Evolutionary conservation across 2,888 invertebrate species (phyloP).

Genomic region (Tyria jacobaeae): DNA sequence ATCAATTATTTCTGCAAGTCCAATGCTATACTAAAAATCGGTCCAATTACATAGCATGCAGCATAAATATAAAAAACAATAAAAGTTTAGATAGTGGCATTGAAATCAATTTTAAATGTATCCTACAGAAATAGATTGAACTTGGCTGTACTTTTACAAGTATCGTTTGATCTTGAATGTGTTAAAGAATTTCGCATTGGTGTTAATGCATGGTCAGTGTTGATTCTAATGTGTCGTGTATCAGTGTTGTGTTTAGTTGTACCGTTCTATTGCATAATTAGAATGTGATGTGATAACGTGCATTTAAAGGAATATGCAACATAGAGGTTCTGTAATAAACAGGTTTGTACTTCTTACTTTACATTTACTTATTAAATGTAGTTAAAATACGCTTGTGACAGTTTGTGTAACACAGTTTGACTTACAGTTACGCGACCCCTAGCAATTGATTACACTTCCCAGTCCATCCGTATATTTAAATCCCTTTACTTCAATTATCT

Average conservation of each 20-base stretch:
- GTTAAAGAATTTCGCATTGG: slow-evolving; percentile 9
- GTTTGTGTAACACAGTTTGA: no score
- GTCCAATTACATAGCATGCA: no score
- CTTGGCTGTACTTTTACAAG: neutral
- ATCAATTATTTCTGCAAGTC: no score
- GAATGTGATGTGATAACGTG: slow-evolving; percentile 5
- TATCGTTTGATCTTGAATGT: slow-evolving; percentile 8
- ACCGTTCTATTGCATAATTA: neutral
- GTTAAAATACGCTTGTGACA: no score
- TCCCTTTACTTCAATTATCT: no score
- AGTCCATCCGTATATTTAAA: no score
- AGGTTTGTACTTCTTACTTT: neutral
- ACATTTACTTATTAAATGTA: no score
- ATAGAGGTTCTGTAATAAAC: neutral
- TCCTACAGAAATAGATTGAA: neutral
- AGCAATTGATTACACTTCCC: no score
- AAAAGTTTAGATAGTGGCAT: neutral
- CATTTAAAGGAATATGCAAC: neutral
- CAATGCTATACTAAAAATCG: no score
- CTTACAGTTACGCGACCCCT: no score
- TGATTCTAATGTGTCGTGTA: slow-evolving; percentile 5
- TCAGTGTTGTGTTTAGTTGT: slow-evolving; percentile 10
- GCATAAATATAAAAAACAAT: no score
- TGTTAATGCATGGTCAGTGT: slow-evolving; percentile 8
- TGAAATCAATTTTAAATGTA: neutral